phyloP scores from a whole-genome alignment of 2,113 vertebrate species.

The Oriolus oriolus region DNA sequence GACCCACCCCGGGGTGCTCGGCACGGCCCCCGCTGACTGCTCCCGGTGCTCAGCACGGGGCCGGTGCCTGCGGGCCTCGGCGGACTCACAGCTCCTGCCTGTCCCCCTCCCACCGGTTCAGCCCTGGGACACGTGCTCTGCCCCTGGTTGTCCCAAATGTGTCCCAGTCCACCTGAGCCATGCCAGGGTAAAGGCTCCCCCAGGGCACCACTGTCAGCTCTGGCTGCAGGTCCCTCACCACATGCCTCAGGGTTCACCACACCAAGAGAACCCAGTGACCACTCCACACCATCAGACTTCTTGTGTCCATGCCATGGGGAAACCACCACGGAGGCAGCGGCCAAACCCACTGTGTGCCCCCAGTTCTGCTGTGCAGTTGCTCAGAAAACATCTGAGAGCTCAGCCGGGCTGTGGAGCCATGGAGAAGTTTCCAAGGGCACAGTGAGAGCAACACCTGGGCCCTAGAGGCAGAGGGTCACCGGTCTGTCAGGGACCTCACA shows the following conservation, averaged over 20 bases:
- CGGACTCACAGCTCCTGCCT: not conserved
- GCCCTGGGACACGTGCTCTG: not conserved
- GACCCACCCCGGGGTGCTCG: not conserved
- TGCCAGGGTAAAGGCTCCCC: not conserved
- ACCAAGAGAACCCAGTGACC: not conserved
- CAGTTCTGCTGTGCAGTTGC: not conserved
- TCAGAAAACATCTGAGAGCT: not conserved
- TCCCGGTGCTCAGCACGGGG: not conserved
- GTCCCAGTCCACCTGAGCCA: not conserved
- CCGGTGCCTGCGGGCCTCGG: not conserved
- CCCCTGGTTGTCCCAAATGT: not conserved
- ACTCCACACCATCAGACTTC: not conserved
- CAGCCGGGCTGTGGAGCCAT: not conserved
- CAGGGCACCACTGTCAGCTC: not conserved
- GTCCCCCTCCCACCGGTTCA: not conserved
- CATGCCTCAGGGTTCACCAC: not conserved
- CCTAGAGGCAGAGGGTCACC: not conserved
- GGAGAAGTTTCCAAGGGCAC: not conserved
- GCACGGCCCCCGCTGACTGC: too few relatives aligned
- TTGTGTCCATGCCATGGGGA: not conserved
- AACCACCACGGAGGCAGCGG: not conserved
- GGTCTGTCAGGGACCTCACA: not conserved
- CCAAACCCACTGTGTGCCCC: accelerated
- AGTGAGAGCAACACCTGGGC: too few relatives aligned
- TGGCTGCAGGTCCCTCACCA: not conserved